Evolutionary conservation across 2,797 vertebrate genomes (phyloP).

Genomic region (Anguilla marmorata): DNA sequence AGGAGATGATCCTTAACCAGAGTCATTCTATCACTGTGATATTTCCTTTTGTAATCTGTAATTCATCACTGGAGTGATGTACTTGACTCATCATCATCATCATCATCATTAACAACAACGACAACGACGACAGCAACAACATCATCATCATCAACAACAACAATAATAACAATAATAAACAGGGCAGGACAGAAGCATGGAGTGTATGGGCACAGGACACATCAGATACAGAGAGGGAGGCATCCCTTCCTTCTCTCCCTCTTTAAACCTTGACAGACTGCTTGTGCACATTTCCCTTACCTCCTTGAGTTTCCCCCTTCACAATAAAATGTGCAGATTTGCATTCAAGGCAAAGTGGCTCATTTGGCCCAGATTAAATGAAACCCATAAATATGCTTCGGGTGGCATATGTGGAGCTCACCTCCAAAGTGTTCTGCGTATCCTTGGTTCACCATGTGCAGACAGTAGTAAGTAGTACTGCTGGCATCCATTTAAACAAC

Average conservation of each 20-base stretch:
- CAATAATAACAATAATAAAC: too few species aligned
- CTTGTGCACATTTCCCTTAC: background rate
- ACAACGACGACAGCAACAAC: background rate
- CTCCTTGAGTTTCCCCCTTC: background rate
- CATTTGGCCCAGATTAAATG: background rate
- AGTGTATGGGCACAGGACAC: background rate
- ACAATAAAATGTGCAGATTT: background rate
- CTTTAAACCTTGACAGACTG: background rate
- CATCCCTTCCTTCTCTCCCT: background rate
- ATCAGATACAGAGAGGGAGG: background rate
- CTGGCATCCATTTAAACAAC: conserved; percentile 6
- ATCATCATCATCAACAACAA: too few species aligned
- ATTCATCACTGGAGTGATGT: background rate
- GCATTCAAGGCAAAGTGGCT: background rate
- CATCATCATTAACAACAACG: background rate
- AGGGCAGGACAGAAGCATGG: background rate
- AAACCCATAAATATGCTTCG: background rate
- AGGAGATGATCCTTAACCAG: background rate
- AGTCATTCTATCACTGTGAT: background rate
- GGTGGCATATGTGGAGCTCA: background rate
- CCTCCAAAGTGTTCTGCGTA: background rate
- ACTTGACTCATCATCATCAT: background rate
- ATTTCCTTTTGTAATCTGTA: background rate
- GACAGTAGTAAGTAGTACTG: background rate
- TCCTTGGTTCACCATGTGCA: background rate